A percentile compares a stretch with the other conserved stretches of the same genome.
Conservation (phyloP, 2,888 invertebrate genomes). For the Ptilodon capucinus region DNA sequence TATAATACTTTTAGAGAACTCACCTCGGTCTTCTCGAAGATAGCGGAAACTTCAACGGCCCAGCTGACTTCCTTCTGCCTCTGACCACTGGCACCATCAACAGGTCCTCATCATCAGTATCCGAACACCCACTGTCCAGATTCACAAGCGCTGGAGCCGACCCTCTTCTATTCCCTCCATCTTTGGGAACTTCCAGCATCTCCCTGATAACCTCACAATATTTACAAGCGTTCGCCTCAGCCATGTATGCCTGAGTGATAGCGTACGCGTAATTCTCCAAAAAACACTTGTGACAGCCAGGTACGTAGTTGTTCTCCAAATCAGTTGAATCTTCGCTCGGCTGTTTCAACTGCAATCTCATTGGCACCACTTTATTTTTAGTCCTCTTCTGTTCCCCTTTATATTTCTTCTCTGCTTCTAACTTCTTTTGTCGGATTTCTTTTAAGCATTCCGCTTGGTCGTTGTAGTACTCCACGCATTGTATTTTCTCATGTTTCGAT, state of each 20-base stretch:
- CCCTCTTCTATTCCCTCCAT: constrained; percentile 69
- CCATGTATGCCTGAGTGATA: constrained; percentile 72
- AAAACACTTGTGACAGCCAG: constrained; percentile 78
- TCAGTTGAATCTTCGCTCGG: constrained; percentile 76
- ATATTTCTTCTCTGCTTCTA: constrained; percentile 63
- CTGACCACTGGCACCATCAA: constrained; percentile 74
- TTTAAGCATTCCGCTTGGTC: constrained; percentile 84
- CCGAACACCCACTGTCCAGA: constrained; percentile 69
- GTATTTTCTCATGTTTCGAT: constrained; percentile 61
- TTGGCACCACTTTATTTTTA: constrained; percentile 60
- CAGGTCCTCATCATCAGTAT: constrained; percentile 67
- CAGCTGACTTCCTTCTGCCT: constrained; percentile 80
- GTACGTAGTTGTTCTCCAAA: constrained; percentile 58
- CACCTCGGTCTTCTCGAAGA: constrained; percentile 72
- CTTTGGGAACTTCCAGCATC: constrained; percentile 69
- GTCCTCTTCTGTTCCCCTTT: constrained; percentile 66
- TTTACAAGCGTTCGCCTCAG: constrained; percentile 69
- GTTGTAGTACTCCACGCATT: constrained; percentile 84
- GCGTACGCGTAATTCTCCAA: constrained; percentile 76
- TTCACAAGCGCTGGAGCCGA: constrained; percentile 83
- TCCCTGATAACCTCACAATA: constrained; percentile 77
- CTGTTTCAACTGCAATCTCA: constrained; percentile 57
- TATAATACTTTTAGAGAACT: constrained; percentile 35
- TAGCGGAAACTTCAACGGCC: constrained; percentile 67
- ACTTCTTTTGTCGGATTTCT: constrained; percentile 66